A percentile compares a stretch with the other conserved stretches of the same genome.
Evolutionary conservation across 2,888 invertebrate genomes (phyloP).

Genomic region (Drosophila cognata): DNA sequence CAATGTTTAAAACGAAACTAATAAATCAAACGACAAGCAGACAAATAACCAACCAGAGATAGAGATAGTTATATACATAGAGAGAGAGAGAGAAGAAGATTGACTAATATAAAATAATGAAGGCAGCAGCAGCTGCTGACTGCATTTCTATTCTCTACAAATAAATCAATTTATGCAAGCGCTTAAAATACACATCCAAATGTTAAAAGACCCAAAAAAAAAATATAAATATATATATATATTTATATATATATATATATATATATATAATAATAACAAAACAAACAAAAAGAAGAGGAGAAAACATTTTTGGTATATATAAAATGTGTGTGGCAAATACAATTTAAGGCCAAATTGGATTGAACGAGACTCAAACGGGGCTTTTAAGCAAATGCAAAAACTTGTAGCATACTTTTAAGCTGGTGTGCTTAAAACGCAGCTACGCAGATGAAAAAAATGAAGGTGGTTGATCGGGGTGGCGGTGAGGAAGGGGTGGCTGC

Average conservation of each 20-base stretch:
- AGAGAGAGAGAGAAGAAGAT: conserved; percentile 5
- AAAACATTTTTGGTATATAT: conserved; percentile 29
- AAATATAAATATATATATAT: neutral
- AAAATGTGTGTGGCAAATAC: conserved; percentile 46
- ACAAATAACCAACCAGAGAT: conserved; percentile 47
- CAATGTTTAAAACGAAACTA: conserved; percentile 74
- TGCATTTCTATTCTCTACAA: conserved; percentile 27
- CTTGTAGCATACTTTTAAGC: conserved; percentile 78
- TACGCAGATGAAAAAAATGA: conserved; percentile 3
- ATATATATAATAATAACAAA: neutral
- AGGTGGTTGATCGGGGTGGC: neutral
- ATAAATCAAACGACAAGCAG: conserved; percentile 73
- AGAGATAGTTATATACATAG: neutral
- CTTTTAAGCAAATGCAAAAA: conserved; percentile 77
- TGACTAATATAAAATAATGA: conserved; percentile 2
- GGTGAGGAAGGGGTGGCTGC: neutral
- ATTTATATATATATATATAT: neutral
- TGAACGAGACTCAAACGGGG: conserved; percentile 50
- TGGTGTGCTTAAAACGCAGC: conserved; percentile 45
- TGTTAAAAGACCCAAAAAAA: conserved; percentile 26
- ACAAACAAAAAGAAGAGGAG: conserved; percentile 10
- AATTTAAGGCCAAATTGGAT: conserved; percentile 57
- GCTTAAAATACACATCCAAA: conserved; percentile 53
- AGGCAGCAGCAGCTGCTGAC: conserved; percentile 38
- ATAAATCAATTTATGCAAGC: conserved; percentile 77